Evolutionary conservation across 2,113 vertebrate genomes (phyloP), one percentile per base, ranked within the genome.

Genomic region (Corynorhinus townsendii): DNA sequence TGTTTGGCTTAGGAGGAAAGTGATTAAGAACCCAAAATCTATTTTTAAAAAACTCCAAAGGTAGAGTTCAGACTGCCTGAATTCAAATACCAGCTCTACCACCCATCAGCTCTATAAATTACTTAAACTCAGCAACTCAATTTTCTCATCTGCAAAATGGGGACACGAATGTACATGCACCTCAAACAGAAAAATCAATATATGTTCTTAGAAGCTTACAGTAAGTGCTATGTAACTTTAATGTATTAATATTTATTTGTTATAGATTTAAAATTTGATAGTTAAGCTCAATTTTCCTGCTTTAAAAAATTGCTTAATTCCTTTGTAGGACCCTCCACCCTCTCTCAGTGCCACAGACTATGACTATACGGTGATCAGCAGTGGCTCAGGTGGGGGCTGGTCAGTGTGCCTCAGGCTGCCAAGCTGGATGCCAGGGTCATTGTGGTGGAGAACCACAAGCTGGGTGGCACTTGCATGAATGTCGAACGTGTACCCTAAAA

Each of bases 401-500:
- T 43, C 72, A 47, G 14, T 47, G 43, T 33, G 28, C 26, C 14
- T 45, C 28, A 17, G 45, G 45, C 3, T 19, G 68, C 9, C 16
- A 35, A 38, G 19, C 68, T 30, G n/a, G 68, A 30, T 45, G 20
- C 45, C 28, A 76, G 28, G 26, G 73, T 49, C 28, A 4, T 9
- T 2, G 9, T 76, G 45, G 73, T 76, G 30, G 73, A 76, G 73
- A 76, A 30, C 45, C 45, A 49, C 45, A 33, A 45, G 73, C 73
- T 76, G 73, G 43, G 9, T 10, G 30, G 28, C 16, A 76, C 45
- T 76, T 76, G 30, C 28, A 33, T 49, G 28, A 49, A 33, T 76
- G 73, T 76, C 15, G 14, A 45, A 45, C 4, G 43, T 76, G 43
- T 33, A 76, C 68, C 73, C 28, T 30, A 76, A 19, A 76, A 99